Evolutionary conservation across 2,888 invertebrate genomes (phyloP), one percentile per base, ranked within the genome.

Genomic region (Esperia sulphurella): DNA sequence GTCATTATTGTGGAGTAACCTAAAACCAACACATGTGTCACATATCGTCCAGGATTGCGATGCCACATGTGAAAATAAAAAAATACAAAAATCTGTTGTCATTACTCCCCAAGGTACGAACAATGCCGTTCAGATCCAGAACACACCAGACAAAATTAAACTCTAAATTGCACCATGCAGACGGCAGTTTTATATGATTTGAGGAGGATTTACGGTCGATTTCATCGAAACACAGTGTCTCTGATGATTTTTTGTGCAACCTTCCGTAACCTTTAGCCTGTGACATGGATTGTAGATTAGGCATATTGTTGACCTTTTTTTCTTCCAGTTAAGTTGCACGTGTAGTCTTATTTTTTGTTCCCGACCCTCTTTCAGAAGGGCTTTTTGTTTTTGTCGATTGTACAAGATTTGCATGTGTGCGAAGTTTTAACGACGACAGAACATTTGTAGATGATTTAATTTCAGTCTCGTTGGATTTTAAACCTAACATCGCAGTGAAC

Each of bases 201-300:
- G 53, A 45, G 51, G 37, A 37, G 63, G 66, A 72, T 70, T 72
- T 79, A 83, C 65, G 77, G 83, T 73, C 74, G 79, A 80, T 78
- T 84, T 85, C 76, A 61, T 72, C 65, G 57, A 71, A 75, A 83
- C 77, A 78, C 63, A 61, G 68, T 61, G 65, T 83, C 83, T 78
- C 76, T 78, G 76, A 75, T 72, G 71, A 71, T 83, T 87, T 86
- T 89, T 87, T 87, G 79, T 79, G 53, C 81, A 84, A 86, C 86
- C 87, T 88, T 86, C 81, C 77, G 73, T 86, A 88, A 89, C 88
- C 89, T 88, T 87, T 88, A 79, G 85, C 87, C 83, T 86, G 82
- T 85, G 88, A 89, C 89, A 88, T 76, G 87, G 87, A 83, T 88
- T 84, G 85, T 87, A 85, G 85, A 88, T 89, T 88, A 87, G 85